Percentiles rank a stretch among this genome's conserved stretches.
Conservation (phyloP, 1,140 invertebrate species). For the Leptopilina clavipes region DNA sequence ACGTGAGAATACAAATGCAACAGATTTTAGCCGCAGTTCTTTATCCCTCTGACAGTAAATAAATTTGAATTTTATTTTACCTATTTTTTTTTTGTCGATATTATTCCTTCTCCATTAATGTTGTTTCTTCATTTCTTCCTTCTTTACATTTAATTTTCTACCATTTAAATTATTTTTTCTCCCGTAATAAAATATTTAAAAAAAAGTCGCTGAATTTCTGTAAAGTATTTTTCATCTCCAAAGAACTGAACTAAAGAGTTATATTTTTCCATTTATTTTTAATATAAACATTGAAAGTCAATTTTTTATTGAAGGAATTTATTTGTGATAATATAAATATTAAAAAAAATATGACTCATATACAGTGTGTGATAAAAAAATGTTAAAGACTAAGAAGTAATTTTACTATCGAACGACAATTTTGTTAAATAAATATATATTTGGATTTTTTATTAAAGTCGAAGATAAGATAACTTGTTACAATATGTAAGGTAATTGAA, state of each 20-base stretch:
- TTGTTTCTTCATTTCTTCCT: too few species aligned
- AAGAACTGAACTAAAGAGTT: too few species aligned
- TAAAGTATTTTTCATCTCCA: too few species aligned
- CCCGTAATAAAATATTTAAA: too few species aligned
- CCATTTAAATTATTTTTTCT: too few species aligned
- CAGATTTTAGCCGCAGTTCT: slow-evolving; percentile 65
- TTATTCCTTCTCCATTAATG: too few species aligned
- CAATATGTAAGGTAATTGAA: not conserved
- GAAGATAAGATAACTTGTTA: not conserved
- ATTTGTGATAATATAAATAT: not conserved
- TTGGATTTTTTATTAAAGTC: not conserved
- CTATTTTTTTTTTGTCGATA: not conserved
- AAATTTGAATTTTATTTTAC: slow-evolving; percentile 38
- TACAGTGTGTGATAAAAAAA: not conserved
- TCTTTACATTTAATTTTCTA: too few species aligned
- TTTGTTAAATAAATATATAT: not conserved
- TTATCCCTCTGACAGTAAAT: slow-evolving; percentile 57
- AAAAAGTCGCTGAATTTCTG: too few species aligned
- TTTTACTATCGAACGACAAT: not conserved
- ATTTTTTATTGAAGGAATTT: not conserved
- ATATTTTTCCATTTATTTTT: too few species aligned
- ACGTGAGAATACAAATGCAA: slow-evolving; percentile 71
- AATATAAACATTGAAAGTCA: slow-evolving; percentile 7
- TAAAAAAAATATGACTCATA: not conserved
- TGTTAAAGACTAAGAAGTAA: not conserved